These are phyloP conservation scores for Propithecus coquereli DNA, from an alignment of 2,113 vertebrate species.

Conservation along the genomic window DNA sequence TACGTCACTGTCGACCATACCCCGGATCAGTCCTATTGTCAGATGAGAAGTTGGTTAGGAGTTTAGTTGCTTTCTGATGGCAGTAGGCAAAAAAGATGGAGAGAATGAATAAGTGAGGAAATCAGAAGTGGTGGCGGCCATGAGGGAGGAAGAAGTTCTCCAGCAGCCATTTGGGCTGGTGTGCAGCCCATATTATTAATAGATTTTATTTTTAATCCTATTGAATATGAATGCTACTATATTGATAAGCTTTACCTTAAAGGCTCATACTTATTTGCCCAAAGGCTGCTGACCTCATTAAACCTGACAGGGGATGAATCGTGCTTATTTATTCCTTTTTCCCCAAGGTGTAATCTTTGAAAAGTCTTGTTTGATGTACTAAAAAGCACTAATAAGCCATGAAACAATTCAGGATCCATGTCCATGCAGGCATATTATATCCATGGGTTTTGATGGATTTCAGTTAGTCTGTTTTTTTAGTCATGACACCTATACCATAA, in stretches of 20 bases:
- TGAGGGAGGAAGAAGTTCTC: not conserved
- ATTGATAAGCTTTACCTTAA: not conserved
- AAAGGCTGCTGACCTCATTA: not conserved
- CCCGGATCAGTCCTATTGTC: not conserved
- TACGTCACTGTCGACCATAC: not conserved
- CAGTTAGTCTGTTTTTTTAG: not conserved
- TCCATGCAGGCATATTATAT: not conserved
- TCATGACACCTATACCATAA: not conserved
- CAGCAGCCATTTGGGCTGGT: not conserved
- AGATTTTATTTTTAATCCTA: not conserved
- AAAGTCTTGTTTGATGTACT: not conserved
- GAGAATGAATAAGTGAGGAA: not conserved
- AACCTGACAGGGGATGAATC: not conserved
- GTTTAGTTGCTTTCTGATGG: not conserved
- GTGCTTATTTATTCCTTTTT: not conserved
- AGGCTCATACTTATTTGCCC: not conserved
- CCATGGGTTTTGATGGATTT: not conserved
- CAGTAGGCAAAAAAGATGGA: not conserved
- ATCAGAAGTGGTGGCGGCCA: not conserved
- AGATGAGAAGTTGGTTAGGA: not conserved
- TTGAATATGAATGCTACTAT: not conserved
- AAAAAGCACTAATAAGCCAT: not conserved
- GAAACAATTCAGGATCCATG: not conserved
- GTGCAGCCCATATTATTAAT: not conserved
- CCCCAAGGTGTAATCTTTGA: not conserved